Evolutionary conservation across 2,797 vertebrate genomes (phyloP).

Genomic region (Enteromius mattozi): DNA sequence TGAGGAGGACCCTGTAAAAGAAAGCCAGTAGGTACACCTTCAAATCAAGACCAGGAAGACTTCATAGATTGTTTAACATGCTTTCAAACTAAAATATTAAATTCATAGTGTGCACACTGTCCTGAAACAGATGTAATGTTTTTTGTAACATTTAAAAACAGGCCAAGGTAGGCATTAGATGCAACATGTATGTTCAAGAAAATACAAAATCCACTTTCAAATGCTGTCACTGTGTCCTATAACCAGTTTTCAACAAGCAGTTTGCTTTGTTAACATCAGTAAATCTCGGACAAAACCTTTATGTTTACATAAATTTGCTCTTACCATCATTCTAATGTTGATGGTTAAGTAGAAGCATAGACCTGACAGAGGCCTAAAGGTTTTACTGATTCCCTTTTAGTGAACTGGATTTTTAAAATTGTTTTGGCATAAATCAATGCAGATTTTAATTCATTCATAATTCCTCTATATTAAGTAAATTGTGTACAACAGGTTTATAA

Average conservation of each 20-base stretch:
- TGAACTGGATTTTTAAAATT: too few relatives aligned
- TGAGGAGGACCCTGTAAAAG: conserved; percentile 97
- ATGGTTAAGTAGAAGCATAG: not conserved
- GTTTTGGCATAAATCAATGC: too few relatives aligned
- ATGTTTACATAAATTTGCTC: not conserved
- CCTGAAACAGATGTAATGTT: not conserved
- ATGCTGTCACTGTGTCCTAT: not conserved
- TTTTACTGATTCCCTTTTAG: too few relatives aligned
- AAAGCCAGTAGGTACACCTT: conserved; percentile 76
- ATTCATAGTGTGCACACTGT: not conserved
- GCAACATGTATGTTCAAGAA: not conserved
- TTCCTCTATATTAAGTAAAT: too few relatives aligned
- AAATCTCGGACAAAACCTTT: not conserved
- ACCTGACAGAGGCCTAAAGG: too few relatives aligned
- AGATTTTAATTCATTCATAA: too few relatives aligned
- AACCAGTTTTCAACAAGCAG: not conserved
- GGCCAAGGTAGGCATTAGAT: not conserved
- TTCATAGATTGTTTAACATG: conserved; percentile 59
- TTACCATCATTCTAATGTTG: not conserved
- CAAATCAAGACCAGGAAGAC: conserved; percentile 56
- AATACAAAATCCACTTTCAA: not conserved
- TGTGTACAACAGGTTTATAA: too few relatives aligned
- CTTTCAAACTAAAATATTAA: not conserved
- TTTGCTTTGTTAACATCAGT: not conserved
- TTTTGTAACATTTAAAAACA: not conserved